Percentiles rank a stretch among this genome's conserved stretches.
phyloP scores from a whole-genome alignment of 2,797 vertebrate species.

The Hyperoplus lanceolatus region DNA sequence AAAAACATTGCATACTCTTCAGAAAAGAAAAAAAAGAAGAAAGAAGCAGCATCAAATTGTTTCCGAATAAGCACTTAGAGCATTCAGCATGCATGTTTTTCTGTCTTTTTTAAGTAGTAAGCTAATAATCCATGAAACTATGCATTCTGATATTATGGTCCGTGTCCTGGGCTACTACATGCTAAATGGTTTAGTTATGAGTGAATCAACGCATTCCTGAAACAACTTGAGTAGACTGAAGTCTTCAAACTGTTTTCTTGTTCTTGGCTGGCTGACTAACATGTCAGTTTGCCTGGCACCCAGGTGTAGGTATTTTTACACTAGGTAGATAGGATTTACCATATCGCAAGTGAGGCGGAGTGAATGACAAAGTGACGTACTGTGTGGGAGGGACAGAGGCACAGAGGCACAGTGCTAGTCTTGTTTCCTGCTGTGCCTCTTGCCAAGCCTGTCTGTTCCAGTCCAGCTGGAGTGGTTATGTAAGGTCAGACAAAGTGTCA shows the following conservation, averaged over 20 bases:
- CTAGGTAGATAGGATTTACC: conserved; percentile 76
- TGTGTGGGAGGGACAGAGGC: conserved; percentile 18
- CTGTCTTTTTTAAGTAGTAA: neutral
- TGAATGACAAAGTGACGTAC: conserved; percentile 25
- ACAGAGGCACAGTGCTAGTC: conserved; percentile 21
- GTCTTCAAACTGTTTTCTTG: conserved; percentile 15
- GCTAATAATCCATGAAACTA: neutral
- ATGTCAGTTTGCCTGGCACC: conserved; percentile 21
- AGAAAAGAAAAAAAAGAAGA: too few species aligned
- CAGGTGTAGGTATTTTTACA: conserved; percentile 72
- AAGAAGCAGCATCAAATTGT: too few species aligned
- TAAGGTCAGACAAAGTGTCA: conserved; percentile 46
- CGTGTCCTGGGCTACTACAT: too few species aligned
- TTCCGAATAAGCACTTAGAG: neutral
- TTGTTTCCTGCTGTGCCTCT: conserved; percentile 53
- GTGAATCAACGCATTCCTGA: neutral
- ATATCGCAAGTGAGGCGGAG: conserved; percentile 45
- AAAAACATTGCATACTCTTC: too few species aligned
- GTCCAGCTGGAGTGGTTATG: conserved; percentile 25
- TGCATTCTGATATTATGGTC: neutral
- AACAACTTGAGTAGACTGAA: conserved; percentile 6
- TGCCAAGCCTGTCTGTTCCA: conserved; percentile 41
- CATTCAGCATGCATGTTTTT: neutral
- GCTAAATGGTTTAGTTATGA: neutral
- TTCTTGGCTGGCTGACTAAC: conserved; percentile 26